Evolutionary conservation across 2,888 invertebrate genomes (phyloP), one percentile per base, ranked within the genome.

Genomic region (Conchocele bisecta): DNA sequence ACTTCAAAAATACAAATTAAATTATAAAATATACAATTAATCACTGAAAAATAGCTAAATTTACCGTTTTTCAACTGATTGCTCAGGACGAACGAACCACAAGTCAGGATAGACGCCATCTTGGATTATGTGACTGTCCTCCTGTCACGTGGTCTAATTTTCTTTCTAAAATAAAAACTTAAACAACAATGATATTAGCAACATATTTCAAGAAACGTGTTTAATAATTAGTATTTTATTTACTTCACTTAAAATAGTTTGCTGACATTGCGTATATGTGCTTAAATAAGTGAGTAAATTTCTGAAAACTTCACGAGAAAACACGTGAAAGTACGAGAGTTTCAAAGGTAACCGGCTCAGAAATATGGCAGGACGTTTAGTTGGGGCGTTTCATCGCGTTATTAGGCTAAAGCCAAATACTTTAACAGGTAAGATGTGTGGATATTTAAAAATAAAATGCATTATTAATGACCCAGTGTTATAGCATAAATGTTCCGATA

Each of bases 311-410:
- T n/a, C n/a, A n/a, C n/a, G n/a, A n/a, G n/a, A n/a, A n/a, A n/a
- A n/a, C 9, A 37, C 75, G 84, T 54, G 81, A 74, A 9, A 28
- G 42, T 53, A 58, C 82, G 81, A 73, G 84, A 77, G 82, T 63
- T n/a, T 76, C 86, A 83, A 83, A 82, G 83, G 79, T 79, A 81
- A 75, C 80, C 70, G 66, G 69, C 57, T 63, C 20, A 59, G 39
- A 64, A 61, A 42, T 29, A 84, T 84, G 86, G 83, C 84, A 65
- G 79, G 80, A 68, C 77, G 83, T 54, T 58, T 82, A 26, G 39
- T 77, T 39, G 74, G 75, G 50, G 82, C 77, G 41, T 65, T 74
- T 35, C 59, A 63, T 17, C 57, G 20, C 4, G 22, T 37, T 51
- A 13, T 51, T 31, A 51, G 35, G 33, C 3, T 13, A n/a, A 51